Evolutionary conservation across 2,797 vertebrate genomes (phyloP), one percentile per base, ranked within the genome.

Genomic region (Aselliscus stoliczkanus): DNA sequence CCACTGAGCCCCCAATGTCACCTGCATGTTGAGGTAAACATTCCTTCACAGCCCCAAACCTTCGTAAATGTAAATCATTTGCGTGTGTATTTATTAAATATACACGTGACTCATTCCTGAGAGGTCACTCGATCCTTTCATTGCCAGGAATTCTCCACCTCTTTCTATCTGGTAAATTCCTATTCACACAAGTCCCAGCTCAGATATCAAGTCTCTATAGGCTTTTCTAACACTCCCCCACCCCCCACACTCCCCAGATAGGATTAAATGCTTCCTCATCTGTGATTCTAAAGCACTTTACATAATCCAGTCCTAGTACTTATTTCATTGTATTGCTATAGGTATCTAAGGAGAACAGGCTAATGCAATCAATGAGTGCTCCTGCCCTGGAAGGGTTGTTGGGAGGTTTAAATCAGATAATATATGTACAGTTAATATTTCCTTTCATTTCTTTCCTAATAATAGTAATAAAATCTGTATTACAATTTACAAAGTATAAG

Each of bases 1-100:
- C 23, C 54, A 47, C 44, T 88, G 67, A 94, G 72, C 2, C n/a
- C 73, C 39, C 42, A 58, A 44, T 4, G 2, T 88, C 52, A 93
- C 73, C 37, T 89, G n/a, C 37, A 75, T 60, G 39, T 82, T 47
- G 34, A 95, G 60, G 34, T 72, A 85, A 91, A 86, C 52, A 23
- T 81, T 87, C 56, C 52, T 73, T 83, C 84, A 93, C 12, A 65
- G 25, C 37, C 60, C n/a, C 42, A 91, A 96, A 83, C 25, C 65
- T 96, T 80, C 20, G 25, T 50, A 58, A 50, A 50, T 50, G 47
- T 50, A 50, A 90, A 37, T 69, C 14, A 7, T 88, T 88, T 90
- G 84, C 58, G 70, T 96, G 85, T 90, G 9, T 95, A 54, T 90
- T 95, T 95, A 94, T 88, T 94, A 93, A 82, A 94, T 58, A 95